Conservation (phyloP, 2,797 vertebrate species). For the Falco cherrug region DNA sequence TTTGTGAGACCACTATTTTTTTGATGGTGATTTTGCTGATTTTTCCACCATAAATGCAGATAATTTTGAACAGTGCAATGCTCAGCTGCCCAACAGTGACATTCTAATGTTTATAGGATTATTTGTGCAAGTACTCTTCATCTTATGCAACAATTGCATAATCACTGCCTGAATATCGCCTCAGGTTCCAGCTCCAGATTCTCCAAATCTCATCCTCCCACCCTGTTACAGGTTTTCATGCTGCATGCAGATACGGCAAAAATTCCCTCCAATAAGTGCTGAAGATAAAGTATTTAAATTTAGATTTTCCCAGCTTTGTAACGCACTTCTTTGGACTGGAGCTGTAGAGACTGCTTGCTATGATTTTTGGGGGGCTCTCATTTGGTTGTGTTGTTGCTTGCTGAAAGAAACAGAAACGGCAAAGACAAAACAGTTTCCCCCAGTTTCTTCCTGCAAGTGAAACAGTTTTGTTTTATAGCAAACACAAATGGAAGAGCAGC, state of each 20-base stretch:
- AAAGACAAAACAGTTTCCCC: not conserved
- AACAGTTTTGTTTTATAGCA: slow-evolving; percentile 32
- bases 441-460: not conserved
- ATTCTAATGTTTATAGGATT: slow-evolving; percentile 28
- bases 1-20: not conserved
- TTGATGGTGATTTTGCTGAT: not conserved
- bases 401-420: not conserved
- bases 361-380: not conserved
- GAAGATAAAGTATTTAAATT: not conserved
- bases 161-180: slow-evolving; percentile 16
- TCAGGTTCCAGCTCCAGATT: slow-evolving; percentile 25
- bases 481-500: slow-evolving; percentile 31
- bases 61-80: not conserved
- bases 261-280: not conserved
- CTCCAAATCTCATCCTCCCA: slow-evolving; percentile 18
- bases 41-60: slow-evolving; percentile 10
- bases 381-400: not conserved
- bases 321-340: not conserved
- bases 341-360: not conserved
- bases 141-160: slow-evolving; percentile 40
- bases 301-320: not conserved
- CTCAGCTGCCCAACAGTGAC: slow-evolving; percentile 8
- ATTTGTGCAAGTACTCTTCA: slow-evolving; percentile 10
- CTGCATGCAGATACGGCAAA: not conserved
- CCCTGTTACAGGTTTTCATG: not conserved